Evolutionary conservation across 2,888 invertebrate genomes (phyloP).

Genomic region (Tachina lurida): DNA sequence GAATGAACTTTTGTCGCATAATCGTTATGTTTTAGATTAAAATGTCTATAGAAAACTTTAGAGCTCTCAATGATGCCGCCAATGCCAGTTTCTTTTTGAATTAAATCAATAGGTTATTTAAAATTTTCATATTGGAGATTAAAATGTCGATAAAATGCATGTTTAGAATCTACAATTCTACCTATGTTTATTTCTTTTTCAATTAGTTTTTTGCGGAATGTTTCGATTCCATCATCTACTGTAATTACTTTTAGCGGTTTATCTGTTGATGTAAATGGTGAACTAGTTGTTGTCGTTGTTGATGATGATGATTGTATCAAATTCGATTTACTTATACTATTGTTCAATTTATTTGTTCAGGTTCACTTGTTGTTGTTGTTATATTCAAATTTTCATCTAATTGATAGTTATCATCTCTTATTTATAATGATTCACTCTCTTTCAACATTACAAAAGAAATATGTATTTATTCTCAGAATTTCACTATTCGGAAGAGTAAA

Average conservation of each 20-base stretch:
- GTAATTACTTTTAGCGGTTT: slow-evolving; percentile 9
- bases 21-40: slow-evolving; percentile 14
- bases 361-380: not conserved
- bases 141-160: too few species aligned
- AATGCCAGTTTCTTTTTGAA: slow-evolving; percentile 41
- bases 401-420: slow-evolving; percentile 9
- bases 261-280: not conserved
- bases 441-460: not conserved
- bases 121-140: slow-evolving; percentile 16
- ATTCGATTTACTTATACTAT: not conserved
- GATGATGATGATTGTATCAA: not conserved
- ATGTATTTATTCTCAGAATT: too few species aligned
- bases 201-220: slow-evolving; percentile 14
- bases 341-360: not conserved
- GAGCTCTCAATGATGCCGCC: slow-evolving; percentile 45
- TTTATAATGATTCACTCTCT: not conserved
- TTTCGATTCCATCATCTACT: slow-evolving; percentile 29
- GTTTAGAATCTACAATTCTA: slow-evolving; percentile 8
- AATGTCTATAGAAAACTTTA: slow-evolving; percentile 46
- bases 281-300: not conserved
- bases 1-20: too few species aligned
- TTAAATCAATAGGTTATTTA: too few species aligned
- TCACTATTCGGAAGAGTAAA: too few species aligned
- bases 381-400: not conserved
- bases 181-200: not conserved